Evolutionary conservation across 1,140 invertebrate genomes (phyloP).

Genomic region (Aphaenogaster rudis): DNA sequence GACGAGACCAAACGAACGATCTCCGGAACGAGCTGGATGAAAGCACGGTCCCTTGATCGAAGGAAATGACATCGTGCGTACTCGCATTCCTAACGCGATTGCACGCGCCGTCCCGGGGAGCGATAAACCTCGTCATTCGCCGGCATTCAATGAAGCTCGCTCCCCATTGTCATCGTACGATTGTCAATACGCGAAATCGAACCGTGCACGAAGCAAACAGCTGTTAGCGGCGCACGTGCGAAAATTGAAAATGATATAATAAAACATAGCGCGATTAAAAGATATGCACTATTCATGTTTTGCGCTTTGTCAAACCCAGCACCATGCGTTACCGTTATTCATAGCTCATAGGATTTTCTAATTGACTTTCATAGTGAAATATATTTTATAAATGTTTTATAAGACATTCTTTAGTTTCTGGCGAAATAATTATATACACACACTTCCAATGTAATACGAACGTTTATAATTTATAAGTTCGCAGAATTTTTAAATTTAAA

Average conservation of each 20-base stretch:
- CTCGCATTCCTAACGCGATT: slow-evolving; percentile 64
- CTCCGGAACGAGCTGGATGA: slow-evolving; percentile 74
- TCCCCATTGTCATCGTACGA: slow-evolving; percentile 21
- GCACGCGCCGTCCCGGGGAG: slow-evolving; percentile 28
- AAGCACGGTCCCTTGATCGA: slow-evolving; percentile 74
- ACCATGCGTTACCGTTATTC: not conserved
- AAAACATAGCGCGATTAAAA: slow-evolving; percentile 8
- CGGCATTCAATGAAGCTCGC: slow-evolving; percentile 55
- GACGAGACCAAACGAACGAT: slow-evolving; percentile 72
- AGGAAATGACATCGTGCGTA: slow-evolving; percentile 66
- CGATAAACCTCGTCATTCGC: slow-evolving; percentile 69
- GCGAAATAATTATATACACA: not conserved
- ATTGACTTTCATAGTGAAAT: not conserved
- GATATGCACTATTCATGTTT: slow-evolving; percentile 9
- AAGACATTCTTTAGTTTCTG: not conserved
- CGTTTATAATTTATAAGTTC: not conserved
- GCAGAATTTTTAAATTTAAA: not conserved
- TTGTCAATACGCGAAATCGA: slow-evolving; percentile 57
- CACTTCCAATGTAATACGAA: not conserved
- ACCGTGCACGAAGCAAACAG: slow-evolving; percentile 2
- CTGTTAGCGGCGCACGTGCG: slow-evolving; percentile 9
- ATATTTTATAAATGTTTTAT: not conserved
- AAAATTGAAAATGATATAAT: slow-evolving; percentile 54
- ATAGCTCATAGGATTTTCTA: not conserved
- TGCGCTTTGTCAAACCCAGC: not conserved